Percentiles rank a stretch among this genome's conserved stretches.
These are phyloP conservation scores for Lucilia sericata DNA, from an alignment of 1,140 invertebrate genomes.

Conservation along the genomic window DNA sequence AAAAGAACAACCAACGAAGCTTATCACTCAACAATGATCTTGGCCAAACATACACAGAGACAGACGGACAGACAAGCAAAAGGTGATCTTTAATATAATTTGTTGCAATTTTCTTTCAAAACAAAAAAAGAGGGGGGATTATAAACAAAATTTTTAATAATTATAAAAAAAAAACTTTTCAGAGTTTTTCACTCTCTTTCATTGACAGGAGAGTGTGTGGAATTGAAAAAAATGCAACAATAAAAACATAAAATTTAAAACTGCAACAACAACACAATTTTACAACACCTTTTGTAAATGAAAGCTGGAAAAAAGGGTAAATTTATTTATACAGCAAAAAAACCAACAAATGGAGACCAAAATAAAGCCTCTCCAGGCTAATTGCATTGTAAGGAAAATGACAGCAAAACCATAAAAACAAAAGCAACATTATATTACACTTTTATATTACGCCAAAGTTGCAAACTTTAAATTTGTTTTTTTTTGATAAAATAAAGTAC, in stretches of 20 bases:
- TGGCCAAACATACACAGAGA: not conserved
- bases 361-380: not conserved
- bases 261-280: too few relatives aligned
- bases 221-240: not conserved
- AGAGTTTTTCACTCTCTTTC: too few relatives aligned
- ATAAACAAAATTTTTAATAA: too few relatives aligned
- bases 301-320: not conserved
- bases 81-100: conserved; percentile 7
- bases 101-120: not conserved
- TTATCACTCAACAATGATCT: conserved; percentile 6
- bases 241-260: not conserved
- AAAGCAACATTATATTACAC: not conserved
- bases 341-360: not conserved
- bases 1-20: not conserved
- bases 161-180: too few relatives aligned
- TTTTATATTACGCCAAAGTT: not conserved
- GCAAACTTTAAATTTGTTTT: too few relatives aligned
- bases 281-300: not conserved
- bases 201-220: too few relatives aligned
- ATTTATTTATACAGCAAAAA: not conserved
- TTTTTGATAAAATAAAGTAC: not conserved
- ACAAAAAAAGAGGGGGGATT: too few relatives aligned
- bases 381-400: not conserved
- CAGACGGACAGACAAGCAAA: not conserved
- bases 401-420: not conserved